phyloP scores from a whole-genome alignment of 2,888 invertebrate genomes.

The Eupithecia insigniata region DNA sequence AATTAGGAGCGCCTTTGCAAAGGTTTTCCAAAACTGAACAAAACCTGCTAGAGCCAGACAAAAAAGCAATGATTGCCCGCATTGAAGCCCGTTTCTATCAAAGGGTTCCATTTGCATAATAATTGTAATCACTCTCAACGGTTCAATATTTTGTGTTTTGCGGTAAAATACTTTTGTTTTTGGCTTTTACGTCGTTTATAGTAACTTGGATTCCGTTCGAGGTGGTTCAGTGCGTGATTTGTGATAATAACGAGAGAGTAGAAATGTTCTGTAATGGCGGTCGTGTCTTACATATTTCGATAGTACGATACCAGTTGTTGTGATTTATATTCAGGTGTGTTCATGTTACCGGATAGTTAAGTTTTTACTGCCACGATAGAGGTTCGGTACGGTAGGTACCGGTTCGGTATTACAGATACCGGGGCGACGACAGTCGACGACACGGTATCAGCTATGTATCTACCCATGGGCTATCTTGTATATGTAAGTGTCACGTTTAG shows the following conservation, averaged over 20 bases:
- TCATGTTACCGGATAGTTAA: conserved; percentile 81
- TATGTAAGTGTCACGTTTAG: conserved; percentile 79
- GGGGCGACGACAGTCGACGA: conserved; percentile 76
- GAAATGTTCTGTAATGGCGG: conserved; percentile 64
- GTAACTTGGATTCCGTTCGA: conserved; percentile 53
- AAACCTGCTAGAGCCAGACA: conserved; percentile 63
- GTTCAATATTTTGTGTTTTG: conserved; percentile 78
- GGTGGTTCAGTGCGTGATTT: conserved; percentile 60
- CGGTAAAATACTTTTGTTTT: conserved; percentile 76
- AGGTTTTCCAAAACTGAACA: conserved; percentile 58
- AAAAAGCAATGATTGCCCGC: conserved; percentile 61
- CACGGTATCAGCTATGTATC: conserved; percentile 74
- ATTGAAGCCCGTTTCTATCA: conserved; percentile 52
- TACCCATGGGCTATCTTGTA: conserved; percentile 70
- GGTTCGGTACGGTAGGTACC: conserved; percentile 60
- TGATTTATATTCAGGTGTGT: conserved; percentile 79
- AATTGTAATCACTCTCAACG: conserved; percentile 62
- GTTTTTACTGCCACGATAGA: conserved; percentile 79
- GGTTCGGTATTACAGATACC: conserved; percentile 64
- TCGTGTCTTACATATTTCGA: conserved; percentile 77
- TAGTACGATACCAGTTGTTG: conserved; percentile 71
- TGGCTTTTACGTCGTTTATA: conserved; percentile 53
- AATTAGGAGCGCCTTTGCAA: conserved; percentile 69
- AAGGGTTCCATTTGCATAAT: conserved; percentile 77
- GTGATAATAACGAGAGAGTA: conserved; percentile 52